A percentile compares a stretch with the other conserved stretches of the same genome.
phyloP scores from a whole-genome alignment of 1,140 invertebrate genomes.

The Gonioctena quinquepunctata region DNA sequence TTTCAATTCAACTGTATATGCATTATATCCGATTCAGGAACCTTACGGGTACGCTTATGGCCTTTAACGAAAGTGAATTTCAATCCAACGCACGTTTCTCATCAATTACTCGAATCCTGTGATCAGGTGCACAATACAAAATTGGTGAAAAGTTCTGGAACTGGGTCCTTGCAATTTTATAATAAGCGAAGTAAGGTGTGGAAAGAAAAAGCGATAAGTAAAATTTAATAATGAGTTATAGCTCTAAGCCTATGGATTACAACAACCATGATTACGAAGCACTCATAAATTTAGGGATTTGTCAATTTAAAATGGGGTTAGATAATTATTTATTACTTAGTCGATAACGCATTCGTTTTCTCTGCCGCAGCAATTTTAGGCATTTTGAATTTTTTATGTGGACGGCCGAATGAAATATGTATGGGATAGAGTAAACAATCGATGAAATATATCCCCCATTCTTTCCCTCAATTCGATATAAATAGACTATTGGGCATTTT shows the following conservation, averaged over 20 bases:
- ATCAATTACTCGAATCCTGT: too few species aligned
- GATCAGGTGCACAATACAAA: too few species aligned
- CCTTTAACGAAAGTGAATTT: too few species aligned
- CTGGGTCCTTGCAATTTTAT: neutral
- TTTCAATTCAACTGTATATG: too few species aligned
- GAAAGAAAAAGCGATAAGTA: constrained; percentile 32
- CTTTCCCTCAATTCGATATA: too few species aligned
- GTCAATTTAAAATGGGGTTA: constrained; percentile 43
- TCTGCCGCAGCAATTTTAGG: constrained; percentile 5
- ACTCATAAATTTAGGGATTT: constrained; percentile 37
- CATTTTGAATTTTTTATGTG: neutral
- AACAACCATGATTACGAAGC: constrained; percentile 39
- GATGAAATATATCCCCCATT: too few species aligned
- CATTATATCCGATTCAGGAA: too few species aligned
- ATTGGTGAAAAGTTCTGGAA: neutral
- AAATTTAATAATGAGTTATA: constrained; percentile 41
- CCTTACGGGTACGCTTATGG: too few species aligned
- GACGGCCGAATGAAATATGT: neutral
- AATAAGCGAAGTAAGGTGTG: constrained; percentile 19
- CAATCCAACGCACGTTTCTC: too few species aligned
- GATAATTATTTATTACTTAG: constrained; percentile 41
- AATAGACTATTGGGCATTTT: too few species aligned
- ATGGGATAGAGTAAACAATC: neutral
- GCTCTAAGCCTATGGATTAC: constrained; percentile 40
- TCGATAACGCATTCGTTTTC: constrained; percentile 26